phyloP scores from a whole-genome alignment of 2,797 vertebrate genomes.

The Ctenopoma multispine region DNA sequence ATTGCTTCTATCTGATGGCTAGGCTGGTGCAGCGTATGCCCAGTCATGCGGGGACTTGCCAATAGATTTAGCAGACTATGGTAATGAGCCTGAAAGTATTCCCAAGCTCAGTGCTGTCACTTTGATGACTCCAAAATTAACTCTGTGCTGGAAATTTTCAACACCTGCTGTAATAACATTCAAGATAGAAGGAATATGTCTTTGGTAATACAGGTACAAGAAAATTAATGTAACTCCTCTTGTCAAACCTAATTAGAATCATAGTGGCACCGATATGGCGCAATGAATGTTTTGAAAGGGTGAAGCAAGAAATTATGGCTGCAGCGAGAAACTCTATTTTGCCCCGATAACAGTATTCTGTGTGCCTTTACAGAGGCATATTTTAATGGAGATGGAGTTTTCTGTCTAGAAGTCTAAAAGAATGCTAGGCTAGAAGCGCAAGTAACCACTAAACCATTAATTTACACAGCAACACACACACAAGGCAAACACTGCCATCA shows the following conservation, averaged over 20 bases:
- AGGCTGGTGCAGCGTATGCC: conserved; percentile 60
- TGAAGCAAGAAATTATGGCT: conserved; percentile 52
- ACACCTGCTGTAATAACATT: conserved; percentile 76
- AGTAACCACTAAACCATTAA: conserved; percentile 18
- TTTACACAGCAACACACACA: conserved; percentile 9
- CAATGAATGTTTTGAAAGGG: conserved; percentile 58
- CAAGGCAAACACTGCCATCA: conserved; percentile 1
- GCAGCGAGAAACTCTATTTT: conserved; percentile 33
- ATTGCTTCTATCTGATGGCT: conserved; percentile 70
- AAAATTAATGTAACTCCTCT: conserved; percentile 71
- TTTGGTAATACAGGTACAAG: conserved; percentile 62
- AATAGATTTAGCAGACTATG: conserved; percentile 77
- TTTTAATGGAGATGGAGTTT: conserved; percentile 35
- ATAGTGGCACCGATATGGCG: conserved; percentile 48
- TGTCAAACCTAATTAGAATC: conserved; percentile 76
- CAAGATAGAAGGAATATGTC: conserved; percentile 66
- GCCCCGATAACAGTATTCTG: conserved; percentile 29
- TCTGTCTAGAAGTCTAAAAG: conserved; percentile 29
- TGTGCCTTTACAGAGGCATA: conserved; percentile 15
- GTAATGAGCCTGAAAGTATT: conserved; percentile 79
- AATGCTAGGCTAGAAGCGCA: conserved; percentile 10
- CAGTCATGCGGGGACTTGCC: conserved; percentile 71
- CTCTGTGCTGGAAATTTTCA: conserved; percentile 65
- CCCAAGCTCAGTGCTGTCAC: conserved; percentile 74
- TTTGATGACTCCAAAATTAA: conserved; percentile 80